These are phyloP conservation scores for Lophotis ruficrista DNA, from an alignment of 2,113 vertebrate species.

Conservation along the genomic window DNA sequence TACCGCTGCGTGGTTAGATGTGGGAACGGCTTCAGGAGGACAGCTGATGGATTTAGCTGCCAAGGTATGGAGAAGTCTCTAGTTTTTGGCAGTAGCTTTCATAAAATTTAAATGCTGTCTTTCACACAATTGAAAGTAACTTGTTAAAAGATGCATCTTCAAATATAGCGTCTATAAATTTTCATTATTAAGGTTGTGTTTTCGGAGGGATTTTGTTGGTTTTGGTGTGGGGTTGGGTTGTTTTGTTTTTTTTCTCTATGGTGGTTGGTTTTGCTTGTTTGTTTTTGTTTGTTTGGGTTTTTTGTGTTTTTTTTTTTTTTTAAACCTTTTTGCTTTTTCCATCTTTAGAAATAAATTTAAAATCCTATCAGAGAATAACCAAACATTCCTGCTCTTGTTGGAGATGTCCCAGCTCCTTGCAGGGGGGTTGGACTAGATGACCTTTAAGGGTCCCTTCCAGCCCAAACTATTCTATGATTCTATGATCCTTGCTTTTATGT, in stretches of 20 bases:
- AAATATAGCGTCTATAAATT: neutral
- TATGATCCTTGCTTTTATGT: neutral
- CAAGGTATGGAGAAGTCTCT: conserved; percentile 75
- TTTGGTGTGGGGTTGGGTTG: neutral
- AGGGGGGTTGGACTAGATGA: no score
- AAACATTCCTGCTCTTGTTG: neutral
- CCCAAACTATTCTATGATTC: no score
- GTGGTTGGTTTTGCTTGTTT: no score
- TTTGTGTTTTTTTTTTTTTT: neutral
- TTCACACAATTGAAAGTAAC: neutral
- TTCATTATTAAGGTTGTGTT: neutral
- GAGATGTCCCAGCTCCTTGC: no score
- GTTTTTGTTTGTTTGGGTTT: neutral
- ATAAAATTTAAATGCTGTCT: no score
- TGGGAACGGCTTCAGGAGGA: conserved; percentile 85
- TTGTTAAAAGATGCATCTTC: neutral
- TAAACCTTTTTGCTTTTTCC: neutral
- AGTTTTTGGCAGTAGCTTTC: neutral
- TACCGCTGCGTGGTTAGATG: conserved; percentile 88
- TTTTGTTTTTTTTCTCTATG: neutral
- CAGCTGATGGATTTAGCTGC: conserved; percentile 86
- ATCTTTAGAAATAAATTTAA: neutral
- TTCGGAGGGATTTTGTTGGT: neutral
- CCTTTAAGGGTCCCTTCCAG: no score
- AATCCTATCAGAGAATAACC: neutral